phyloP scores from a whole-genome alignment of 2,888 invertebrate species.

The Phortica okadai region DNA sequence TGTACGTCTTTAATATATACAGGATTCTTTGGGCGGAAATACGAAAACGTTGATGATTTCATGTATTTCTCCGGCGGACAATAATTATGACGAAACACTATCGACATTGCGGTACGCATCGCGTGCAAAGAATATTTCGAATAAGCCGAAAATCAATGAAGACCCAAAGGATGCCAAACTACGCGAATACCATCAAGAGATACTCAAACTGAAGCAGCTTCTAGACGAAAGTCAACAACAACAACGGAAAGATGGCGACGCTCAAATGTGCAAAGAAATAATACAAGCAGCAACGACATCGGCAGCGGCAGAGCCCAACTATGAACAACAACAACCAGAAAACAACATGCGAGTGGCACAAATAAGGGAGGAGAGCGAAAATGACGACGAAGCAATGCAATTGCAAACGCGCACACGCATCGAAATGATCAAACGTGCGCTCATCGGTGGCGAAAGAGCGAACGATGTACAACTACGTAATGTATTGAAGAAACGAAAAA shows the following conservation, averaged over 20 bases:
- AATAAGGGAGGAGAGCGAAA: background rate
- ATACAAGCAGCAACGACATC: constrained; percentile 41
- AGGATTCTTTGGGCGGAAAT: constrained; percentile 90
- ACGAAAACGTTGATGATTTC: constrained; percentile 93
- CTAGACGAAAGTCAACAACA: constrained; percentile 56
- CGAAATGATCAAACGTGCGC: constrained; percentile 83
- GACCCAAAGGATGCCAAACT: constrained; percentile 93
- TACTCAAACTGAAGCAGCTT: constrained; percentile 80
- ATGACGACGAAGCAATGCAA: constrained; percentile 53
- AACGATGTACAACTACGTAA: constrained; percentile 85
- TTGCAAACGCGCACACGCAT: constrained; percentile 75
- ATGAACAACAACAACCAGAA: background rate
- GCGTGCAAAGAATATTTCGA: constrained; percentile 90
- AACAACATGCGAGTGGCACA: background rate
- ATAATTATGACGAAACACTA: constrained; percentile 89
- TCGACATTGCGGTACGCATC: constrained; percentile 90
- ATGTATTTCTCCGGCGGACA: constrained; percentile 88
- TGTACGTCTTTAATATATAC: constrained; percentile 7
- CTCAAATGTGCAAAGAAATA: constrained; percentile 53
- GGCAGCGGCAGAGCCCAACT: background rate
- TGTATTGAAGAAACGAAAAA: constrained; percentile 81
- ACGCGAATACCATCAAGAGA: constrained; percentile 90
- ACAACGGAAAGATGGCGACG: constrained; percentile 50
- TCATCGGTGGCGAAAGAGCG: constrained; percentile 88
- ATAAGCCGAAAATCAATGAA: constrained; percentile 90